Conservation (phyloP, 2,888 invertebrate species). For the Cantharis rufa region DNA sequence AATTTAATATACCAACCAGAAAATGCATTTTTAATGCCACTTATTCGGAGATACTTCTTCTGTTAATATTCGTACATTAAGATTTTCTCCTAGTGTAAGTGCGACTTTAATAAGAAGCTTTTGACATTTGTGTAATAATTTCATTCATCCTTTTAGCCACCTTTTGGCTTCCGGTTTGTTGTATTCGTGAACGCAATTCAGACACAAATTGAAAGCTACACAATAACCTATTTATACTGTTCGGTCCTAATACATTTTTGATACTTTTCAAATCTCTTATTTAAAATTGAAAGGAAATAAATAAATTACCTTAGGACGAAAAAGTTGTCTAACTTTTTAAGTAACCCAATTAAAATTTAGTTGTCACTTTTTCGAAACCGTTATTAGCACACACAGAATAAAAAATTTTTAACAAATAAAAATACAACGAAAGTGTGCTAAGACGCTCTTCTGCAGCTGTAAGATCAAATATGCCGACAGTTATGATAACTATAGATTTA, state of each 20-base stretch:
- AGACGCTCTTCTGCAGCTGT: slow-evolving; percentile 2
- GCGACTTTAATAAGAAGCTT: slow-evolving; percentile 9
- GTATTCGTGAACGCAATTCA: slow-evolving; percentile 30
- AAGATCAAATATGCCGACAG: slow-evolving; percentile 13
- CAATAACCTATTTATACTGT: slow-evolving; percentile 18
- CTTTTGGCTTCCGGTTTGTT: slow-evolving; percentile 40
- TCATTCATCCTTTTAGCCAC: slow-evolving; percentile 40
- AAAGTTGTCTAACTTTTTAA: background rate
- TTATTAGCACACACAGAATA: background rate
- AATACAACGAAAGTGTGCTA: slow-evolving; percentile 13
- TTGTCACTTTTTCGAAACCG: background rate
- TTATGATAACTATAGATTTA: slow-evolving; percentile 5
- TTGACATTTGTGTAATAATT: slow-evolving; percentile 30
- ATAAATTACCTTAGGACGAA: background rate
- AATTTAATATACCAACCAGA: background rate
- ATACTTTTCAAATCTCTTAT: slow-evolving; percentile 17
- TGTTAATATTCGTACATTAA: background rate
- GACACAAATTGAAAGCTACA: slow-evolving; percentile 15
- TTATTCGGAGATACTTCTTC: background rate
- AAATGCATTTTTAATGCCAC: background rate
- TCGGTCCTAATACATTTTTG: slow-evolving; percentile 23
- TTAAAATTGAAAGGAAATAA: background rate
- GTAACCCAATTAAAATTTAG: background rate
- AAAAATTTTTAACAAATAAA: background rate
- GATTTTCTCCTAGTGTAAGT: background rate